A percentile compares a stretch with the other conserved stretches of the same genome.
Evolutionary conservation across 1,140 invertebrate species (phyloP).

Genomic region (Sycophaga agraensis): DNA sequence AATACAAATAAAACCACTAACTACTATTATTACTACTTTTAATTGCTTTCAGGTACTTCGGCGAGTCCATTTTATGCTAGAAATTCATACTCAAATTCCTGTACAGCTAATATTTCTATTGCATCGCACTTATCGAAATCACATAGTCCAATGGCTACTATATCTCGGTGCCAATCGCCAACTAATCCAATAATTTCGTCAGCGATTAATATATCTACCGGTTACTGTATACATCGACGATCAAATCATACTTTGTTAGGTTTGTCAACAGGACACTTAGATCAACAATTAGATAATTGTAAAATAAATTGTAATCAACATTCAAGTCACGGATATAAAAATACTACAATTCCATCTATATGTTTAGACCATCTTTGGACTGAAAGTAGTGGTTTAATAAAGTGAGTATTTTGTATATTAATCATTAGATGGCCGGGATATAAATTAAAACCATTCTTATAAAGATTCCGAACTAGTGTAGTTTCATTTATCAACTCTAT

Average conservation of each 20-base stretch:
- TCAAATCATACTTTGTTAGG: constrained; percentile 50
- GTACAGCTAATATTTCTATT: constrained; percentile 40
- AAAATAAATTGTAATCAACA: constrained; percentile 1
- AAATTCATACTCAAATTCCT: constrained; percentile 46
- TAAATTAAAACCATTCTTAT: no score
- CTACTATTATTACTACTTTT: no score
- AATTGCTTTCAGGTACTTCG: constrained; percentile 32
- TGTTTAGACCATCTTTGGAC: constrained; percentile 89
- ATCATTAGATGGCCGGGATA: no score
- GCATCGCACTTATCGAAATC: constrained; percentile 50
- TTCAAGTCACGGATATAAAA: no score
- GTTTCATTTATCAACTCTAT: no score
- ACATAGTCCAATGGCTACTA: constrained; percentile 66
- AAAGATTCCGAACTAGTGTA: no score
- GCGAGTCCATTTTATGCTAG: constrained; percentile 49
- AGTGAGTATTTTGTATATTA: constrained; percentile 48
- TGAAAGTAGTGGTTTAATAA: constrained; percentile 64
- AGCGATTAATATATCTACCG: constrained; percentile 34
- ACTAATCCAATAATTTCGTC: constrained; percentile 51
- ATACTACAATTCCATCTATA: constrained; percentile 68
- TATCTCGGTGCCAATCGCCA: constrained; percentile 55
- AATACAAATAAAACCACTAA: no score
- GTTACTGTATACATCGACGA: constrained; percentile 41
- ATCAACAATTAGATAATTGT: no score
- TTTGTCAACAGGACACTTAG: constrained; percentile 40